phyloP scores from a whole-genome alignment of 2,888 invertebrate species.

The Mythimna pallens region DNA sequence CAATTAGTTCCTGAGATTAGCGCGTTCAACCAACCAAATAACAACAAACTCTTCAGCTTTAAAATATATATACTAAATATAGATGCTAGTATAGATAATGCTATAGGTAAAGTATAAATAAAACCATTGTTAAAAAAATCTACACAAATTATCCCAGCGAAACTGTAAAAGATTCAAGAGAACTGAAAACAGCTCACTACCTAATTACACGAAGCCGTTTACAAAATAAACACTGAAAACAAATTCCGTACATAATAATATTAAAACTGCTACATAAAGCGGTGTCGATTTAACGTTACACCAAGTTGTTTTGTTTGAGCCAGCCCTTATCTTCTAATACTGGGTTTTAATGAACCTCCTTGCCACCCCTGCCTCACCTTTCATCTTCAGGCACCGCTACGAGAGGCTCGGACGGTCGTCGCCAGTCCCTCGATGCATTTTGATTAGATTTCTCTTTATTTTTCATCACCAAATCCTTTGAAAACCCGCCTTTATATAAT shows the following conservation, averaged over 20 bases:
- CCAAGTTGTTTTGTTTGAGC: slow-evolving; percentile 79
- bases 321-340: slow-evolving; percentile 82
- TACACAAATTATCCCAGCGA: neutral
- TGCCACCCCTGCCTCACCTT: slow-evolving; percentile 83
- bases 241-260: slow-evolving; percentile 55
- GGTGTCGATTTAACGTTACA: slow-evolving; percentile 75
- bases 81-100: no score
- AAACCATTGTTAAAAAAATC: neutral
- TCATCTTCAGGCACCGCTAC: slow-evolving; percentile 88
- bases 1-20: no score
- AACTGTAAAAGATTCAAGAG: neutral
- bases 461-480: slow-evolving; percentile 70
- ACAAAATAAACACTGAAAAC: slow-evolving; percentile 45
- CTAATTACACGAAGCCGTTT: slow-evolving; percentile 33
- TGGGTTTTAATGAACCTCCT: slow-evolving; percentile 84
- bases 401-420: slow-evolving; percentile 84
- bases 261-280: slow-evolving; percentile 62
- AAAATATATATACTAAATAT: no score
- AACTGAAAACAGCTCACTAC: slow-evolving; percentile 15
- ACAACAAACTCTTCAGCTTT: no score
- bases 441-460: slow-evolving; percentile 87
- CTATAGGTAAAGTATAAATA: neutral
- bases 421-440: slow-evolving; percentile 80
- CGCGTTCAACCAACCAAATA: no score
- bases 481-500: slow-evolving; percentile 5